phyloP scores from a whole-genome alignment of 2,888 invertebrate genomes.

The Mesochorus sp. region DNA sequence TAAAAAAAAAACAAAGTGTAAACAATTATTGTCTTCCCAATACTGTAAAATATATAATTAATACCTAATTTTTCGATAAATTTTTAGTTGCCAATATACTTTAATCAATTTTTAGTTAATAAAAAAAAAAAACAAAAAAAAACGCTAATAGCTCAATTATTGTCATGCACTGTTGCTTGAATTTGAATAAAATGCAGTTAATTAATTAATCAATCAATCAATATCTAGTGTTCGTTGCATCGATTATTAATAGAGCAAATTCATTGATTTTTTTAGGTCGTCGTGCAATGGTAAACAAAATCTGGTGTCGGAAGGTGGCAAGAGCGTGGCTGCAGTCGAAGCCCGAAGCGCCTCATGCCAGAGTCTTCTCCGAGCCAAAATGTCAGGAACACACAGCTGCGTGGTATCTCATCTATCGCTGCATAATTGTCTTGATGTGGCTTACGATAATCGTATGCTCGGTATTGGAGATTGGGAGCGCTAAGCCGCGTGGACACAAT shows the following conservation, averaged over 20 bases:
- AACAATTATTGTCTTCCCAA: no score
- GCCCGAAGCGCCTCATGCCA: slow-evolving; percentile 70
- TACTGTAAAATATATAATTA: no score
- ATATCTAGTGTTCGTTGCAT: no score
- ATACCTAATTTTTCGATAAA: no score
- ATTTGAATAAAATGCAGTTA: no score
- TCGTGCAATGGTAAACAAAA: slow-evolving; percentile 80
- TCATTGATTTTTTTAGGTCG: slow-evolving; percentile 72
- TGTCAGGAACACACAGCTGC: slow-evolving; percentile 66
- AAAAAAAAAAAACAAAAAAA: no score
- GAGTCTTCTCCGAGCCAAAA: slow-evolving; percentile 74
- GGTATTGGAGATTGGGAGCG: slow-evolving; percentile 77
- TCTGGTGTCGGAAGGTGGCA: slow-evolving; percentile 77
- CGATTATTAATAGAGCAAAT: background rate
- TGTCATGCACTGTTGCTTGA: no score
- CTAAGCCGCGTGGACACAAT: slow-evolving; percentile 59
- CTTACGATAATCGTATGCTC: slow-evolving; percentile 81
- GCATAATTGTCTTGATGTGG: slow-evolving; percentile 83
- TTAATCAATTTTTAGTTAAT: no score
- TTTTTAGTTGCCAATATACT: no score
- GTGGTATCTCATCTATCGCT: slow-evolving; percentile 84
- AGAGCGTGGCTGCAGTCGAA: slow-evolving; percentile 73
- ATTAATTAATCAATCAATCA: no score
- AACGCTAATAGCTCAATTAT: no score
- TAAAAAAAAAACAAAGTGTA: background rate